These are phyloP conservation scores for Tetragonula carbonaria DNA, from an alignment of 2,888 invertebrate genomes.

Conservation along the genomic window DNA sequence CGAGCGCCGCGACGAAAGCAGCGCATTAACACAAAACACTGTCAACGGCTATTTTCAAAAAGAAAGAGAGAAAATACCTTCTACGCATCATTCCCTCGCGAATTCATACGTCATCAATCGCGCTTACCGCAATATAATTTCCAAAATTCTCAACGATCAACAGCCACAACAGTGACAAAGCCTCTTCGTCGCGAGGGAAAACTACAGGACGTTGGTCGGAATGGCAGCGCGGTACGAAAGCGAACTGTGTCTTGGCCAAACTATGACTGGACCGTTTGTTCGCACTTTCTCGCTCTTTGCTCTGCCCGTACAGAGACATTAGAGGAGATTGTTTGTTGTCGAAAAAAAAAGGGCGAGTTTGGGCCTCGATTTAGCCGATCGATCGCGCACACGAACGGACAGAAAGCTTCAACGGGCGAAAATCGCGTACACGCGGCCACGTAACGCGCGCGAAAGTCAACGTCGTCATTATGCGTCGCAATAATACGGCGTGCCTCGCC, in stretches of 20 bases:
- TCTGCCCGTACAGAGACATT: slow-evolving; percentile 63
- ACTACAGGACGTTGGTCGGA: slow-evolving; percentile 66
- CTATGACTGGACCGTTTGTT: slow-evolving; percentile 58
- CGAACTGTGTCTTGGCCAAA: slow-evolving; percentile 50
- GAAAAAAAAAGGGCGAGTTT: slow-evolving; percentile 21
- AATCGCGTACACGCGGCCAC: slow-evolving; percentile 18
- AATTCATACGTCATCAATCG: slow-evolving; percentile 34
- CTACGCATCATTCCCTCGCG: not conserved
- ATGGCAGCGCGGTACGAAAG: slow-evolving; percentile 74
- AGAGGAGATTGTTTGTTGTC: slow-evolving; percentile 71
- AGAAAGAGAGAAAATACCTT: not conserved
- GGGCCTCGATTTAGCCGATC: slow-evolving; percentile 47
- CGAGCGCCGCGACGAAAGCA: too few relatives aligned
- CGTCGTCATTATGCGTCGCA: slow-evolving; percentile 55
- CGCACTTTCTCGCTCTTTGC: slow-evolving; percentile 46
- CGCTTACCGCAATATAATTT: not conserved
- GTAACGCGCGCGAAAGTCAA: slow-evolving; percentile 36
- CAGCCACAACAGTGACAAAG: not conserved
- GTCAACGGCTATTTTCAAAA: not conserved
- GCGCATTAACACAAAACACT: slow-evolving; percentile 15
- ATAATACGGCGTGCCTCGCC: slow-evolving; percentile 53
- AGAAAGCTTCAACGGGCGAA: slow-evolving; percentile 37
- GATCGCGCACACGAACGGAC: slow-evolving; percentile 47
- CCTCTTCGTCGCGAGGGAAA: not conserved
- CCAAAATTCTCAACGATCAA: not conserved